phyloP scores from a whole-genome alignment of 2,888 invertebrate species.

The Colletes collaris region DNA sequence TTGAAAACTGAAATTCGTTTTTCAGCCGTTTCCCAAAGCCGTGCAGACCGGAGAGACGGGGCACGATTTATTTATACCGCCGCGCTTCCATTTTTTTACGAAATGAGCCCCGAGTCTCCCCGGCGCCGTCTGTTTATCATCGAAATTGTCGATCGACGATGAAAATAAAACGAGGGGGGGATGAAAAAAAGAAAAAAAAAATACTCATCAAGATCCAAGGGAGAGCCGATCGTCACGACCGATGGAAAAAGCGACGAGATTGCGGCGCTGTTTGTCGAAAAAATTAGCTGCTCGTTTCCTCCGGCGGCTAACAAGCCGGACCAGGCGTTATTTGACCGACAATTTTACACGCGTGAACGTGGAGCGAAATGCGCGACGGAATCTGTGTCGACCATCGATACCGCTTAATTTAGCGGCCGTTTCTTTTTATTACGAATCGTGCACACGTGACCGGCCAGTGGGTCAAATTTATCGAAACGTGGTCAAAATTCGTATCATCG shows the following conservation, averaged over 20 bases:
- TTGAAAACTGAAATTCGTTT: slow-evolving; percentile 51
- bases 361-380: neutral
- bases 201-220: neutral
- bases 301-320: slow-evolving; percentile 40
- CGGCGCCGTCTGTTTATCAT: slow-evolving; percentile 1
- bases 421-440: neutral
- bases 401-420: slow-evolving; percentile 28
- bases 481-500: no score
- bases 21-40: slow-evolving; percentile 15
- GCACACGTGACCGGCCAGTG: neutral
- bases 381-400: neutral
- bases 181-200: neutral
- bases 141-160: neutral
- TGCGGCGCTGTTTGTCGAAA: slow-evolving; percentile 35
- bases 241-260: neutral
- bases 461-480: no score
- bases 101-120: neutral
- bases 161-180: neutral
- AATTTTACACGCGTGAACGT: slow-evolving; percentile 31
- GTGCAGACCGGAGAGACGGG: slow-evolving; percentile 1
- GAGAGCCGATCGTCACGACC: neutral
- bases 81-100: slow-evolving; percentile 5
- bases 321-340: slow-evolving; percentile 35
- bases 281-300: slow-evolving; percentile 19
- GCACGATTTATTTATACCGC: slow-evolving; percentile 43